Conservation (phyloP, 2,888 invertebrate species). For the Meteorus colon region DNA sequence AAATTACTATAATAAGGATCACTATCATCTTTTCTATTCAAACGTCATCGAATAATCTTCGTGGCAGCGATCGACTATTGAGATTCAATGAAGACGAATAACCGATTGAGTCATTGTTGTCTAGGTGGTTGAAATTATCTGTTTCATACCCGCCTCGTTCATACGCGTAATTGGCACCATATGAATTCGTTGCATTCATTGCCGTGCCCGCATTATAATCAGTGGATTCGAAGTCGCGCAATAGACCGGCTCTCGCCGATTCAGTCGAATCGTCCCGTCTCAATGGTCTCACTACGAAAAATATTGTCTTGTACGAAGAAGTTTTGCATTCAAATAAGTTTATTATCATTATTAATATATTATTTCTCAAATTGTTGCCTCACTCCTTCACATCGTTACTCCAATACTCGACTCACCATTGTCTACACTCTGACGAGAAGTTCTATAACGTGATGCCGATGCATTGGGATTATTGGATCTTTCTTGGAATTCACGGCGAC, state of each 20-base stretch:
- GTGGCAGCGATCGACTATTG: slow-evolving; percentile 80
- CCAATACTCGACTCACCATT: slow-evolving; percentile 69
- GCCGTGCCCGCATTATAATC: slow-evolving; percentile 79
- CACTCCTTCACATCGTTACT: slow-evolving; percentile 34
- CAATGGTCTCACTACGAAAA: slow-evolving; percentile 73
- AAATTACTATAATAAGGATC: background rate
- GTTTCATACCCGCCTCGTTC: slow-evolving; percentile 67
- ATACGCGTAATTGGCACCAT: slow-evolving; percentile 59
- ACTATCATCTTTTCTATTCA: slow-evolving; percentile 67
- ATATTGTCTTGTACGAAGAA: slow-evolving; percentile 38
- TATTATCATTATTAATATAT: slow-evolving; percentile 5
- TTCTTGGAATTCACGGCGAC: slow-evolving; percentile 84
- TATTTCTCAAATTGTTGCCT: slow-evolving; percentile 3
- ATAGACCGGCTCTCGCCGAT: slow-evolving; percentile 85
- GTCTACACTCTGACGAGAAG: slow-evolving; percentile 73
- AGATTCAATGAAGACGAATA: slow-evolving; percentile 68
- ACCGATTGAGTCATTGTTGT: slow-evolving; percentile 67
- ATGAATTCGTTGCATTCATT: slow-evolving; percentile 64
- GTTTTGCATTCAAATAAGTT: background rate
- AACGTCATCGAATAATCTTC: slow-evolving; percentile 89
- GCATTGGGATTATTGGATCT: slow-evolving; percentile 75
- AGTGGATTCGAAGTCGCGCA: slow-evolving; percentile 83
- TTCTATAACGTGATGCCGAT: slow-evolving; percentile 71
- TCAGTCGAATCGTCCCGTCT: slow-evolving; percentile 78
- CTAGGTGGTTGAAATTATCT: slow-evolving; percentile 69